Base-by-base conservation (phyloP, 2,888 invertebrate genomes). In the Mesochorus sp. region DNA sequence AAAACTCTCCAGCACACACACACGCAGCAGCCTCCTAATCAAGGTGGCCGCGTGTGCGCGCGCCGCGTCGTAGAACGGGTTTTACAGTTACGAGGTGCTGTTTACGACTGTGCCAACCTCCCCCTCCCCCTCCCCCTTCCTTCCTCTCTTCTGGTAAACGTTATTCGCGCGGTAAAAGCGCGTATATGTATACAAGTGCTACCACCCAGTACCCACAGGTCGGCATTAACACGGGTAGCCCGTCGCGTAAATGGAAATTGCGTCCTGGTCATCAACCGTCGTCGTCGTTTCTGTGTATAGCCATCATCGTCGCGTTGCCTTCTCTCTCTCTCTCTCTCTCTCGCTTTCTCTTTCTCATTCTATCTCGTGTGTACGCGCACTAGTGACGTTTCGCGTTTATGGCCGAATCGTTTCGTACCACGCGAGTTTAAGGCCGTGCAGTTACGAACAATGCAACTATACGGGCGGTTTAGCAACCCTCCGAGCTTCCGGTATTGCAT, bases 71-170 rank as follows among this genome's bases (percentile, higher is more conserved):
- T 84, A 82, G 82, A 84, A 86, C 85, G 82, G 85, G 86, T 86
- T 88, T 89, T 88, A 88, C 88, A 87, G 88, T 89, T 89, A 88
- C 85, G 86, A 84, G 84, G 82, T 82, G 80, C 81, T 85, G 86
- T 88, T 89, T 87, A 88, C 87, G 88, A 88, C 83, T 79, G 77
- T 59, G 17, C 39, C 51, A 12, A 3, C 31, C 8, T 21, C 53
- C 37, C 17, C 12, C 12, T 71, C n/a, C 51, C 80, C 76, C 76
- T 53, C 31, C 21, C 62, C 21, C 61, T 42, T 26, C 34, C 34
- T 70, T 14, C 12, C 12, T 21, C 59, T 19, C 28, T n/a, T 21
- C 66, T 42, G n/a, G 44, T 67, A 42, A 78, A 64, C 62, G 62
- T 76, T 73, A 67, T 76, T 74, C 73, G 55, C 68, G 64, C 59